Percentiles rank a stretch among this genome's conserved stretches.
Evolutionary conservation across 2,888 invertebrate genomes (phyloP).

Genomic region (Netelia melanura): DNA sequence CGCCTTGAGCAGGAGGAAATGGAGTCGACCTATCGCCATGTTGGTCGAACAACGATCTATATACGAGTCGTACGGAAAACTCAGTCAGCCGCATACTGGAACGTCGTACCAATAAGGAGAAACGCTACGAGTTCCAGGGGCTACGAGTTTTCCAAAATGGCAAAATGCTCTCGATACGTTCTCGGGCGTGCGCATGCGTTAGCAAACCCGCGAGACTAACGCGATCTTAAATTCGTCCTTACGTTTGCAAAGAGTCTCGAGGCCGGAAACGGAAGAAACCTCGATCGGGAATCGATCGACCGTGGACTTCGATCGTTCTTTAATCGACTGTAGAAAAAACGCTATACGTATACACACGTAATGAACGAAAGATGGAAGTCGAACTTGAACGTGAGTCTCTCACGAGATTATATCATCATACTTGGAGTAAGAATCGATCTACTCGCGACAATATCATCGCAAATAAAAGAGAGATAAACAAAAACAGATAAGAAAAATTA

Average conservation of each 20-base stretch:
- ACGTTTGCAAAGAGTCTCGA: slow-evolving; percentile 8
- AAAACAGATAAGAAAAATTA: too few relatives aligned
- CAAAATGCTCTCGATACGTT: slow-evolving; percentile 37
- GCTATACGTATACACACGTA: not conserved
- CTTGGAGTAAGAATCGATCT: too few relatives aligned
- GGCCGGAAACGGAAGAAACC: slow-evolving; percentile 62
- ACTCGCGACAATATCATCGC: too few relatives aligned
- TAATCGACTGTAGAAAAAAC: slow-evolving; percentile 42
- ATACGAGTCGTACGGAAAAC: not conserved
- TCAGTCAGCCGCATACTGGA: slow-evolving; percentile 38
- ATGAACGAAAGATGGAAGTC: slow-evolving; percentile 28
- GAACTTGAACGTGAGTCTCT: not conserved
- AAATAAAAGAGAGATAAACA: too few relatives aligned
- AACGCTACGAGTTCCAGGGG: slow-evolving; percentile 26
- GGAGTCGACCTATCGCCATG: slow-evolving; percentile 46
- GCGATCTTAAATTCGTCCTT: too few relatives aligned
- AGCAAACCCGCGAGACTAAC: not conserved
- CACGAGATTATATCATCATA: not conserved
- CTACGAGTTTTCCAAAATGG: slow-evolving; percentile 52
- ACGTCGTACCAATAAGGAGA: slow-evolving; percentile 53
- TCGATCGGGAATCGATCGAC: slow-evolving; percentile 64
- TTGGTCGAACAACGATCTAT: slow-evolving; percentile 6
- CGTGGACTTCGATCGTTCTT: slow-evolving; percentile 63
- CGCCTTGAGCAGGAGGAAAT: slow-evolving; percentile 38
- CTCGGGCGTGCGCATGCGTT: not conserved